phyloP scores from a whole-genome alignment of 2,888 invertebrate species.

The Meteorus cinctellus region DNA sequence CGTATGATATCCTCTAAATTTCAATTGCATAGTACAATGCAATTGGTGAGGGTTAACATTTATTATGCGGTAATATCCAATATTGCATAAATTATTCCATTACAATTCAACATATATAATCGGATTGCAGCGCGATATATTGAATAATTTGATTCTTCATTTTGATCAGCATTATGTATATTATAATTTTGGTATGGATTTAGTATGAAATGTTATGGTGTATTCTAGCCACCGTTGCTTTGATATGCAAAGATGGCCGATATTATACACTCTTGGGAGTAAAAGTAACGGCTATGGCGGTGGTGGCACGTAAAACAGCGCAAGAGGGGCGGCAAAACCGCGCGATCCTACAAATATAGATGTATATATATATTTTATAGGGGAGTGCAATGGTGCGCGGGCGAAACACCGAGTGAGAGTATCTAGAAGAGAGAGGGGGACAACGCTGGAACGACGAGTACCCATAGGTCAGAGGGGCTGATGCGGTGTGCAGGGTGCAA shows the following conservation, averaged over 20 bases:
- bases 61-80: background rate
- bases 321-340: constrained; percentile 33
- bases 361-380: constrained; percentile 10
- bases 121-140: too few relatives aligned
- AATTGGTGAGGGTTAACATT: background rate
- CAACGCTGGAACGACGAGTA: constrained; percentile 55
- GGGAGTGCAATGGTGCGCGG: constrained; percentile 43
- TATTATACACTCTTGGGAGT: constrained; percentile 37
- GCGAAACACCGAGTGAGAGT: constrained; percentile 47
- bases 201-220: background rate
- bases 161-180: too few relatives aligned
- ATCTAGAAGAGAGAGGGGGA: constrained; percentile 46
- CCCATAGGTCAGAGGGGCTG: constrained; percentile 50
- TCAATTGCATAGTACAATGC: background rate
- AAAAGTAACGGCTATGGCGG: constrained; percentile 38
- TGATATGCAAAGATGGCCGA: constrained; percentile 20
- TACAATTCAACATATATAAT: background rate
- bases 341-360: constrained; percentile 19
- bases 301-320: constrained; percentile 50
- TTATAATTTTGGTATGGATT: background rate
- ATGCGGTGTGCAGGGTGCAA: constrained; percentile 66
- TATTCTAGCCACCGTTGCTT: too few relatives aligned
- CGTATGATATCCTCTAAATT: background rate
- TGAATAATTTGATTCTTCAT: too few relatives aligned
- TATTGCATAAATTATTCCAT: background rate